Base-by-base conservation (phyloP, 2,888 invertebrate species). In the Drosophila nr. perissopoda region DNA sequence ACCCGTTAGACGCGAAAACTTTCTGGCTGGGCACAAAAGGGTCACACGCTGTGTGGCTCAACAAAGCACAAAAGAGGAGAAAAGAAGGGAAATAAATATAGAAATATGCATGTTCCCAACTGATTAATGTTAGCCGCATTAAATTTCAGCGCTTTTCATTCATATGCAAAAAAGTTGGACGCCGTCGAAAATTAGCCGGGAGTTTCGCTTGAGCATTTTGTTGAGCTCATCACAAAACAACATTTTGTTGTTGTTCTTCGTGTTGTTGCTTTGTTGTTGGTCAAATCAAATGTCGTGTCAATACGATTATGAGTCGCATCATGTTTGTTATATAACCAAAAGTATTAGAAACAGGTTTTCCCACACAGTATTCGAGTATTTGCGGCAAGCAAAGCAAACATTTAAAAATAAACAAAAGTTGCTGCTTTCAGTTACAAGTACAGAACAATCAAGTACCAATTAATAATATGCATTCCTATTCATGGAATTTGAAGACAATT, bases 111-210 rank as follows among this genome's bases (percentile, higher is more conserved):
- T 57, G 58, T 78, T 76, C 74, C 70, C 65, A 69, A 73, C 70
- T 82, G 85, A 85, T 85, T 87, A 73, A 85, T 85, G 80, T 78
- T 77, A 51, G 57, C 51, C 70, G 70, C 70, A 80, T 86, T 85
- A 85, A 72, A 70, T 84, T 87, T 82, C 85, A 84, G 68, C 60
- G 49, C 64, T 69, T 77, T 89, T 85, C 88, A 86, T 86, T 86
- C 88, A 86, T 86, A 86, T 86, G 85, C 90, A 86, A 89, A 86
- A 33, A 77, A 52, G 38, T 7, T 33, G 51, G 45, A 69, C 56
- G 34, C 36, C 59, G n/a, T 38, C 53, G 52, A 48, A 60, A 60
- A 52, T 69, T 52, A 45, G 69, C 36, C 60, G 52, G 36, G 40
- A 69, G 62, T 67, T 48, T 48, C 52, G 62, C 53, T 54, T 60